These are phyloP conservation scores for Sphinx pinastri DNA, from an alignment of 2,888 invertebrate genomes.

Conservation along the genomic window DNA sequence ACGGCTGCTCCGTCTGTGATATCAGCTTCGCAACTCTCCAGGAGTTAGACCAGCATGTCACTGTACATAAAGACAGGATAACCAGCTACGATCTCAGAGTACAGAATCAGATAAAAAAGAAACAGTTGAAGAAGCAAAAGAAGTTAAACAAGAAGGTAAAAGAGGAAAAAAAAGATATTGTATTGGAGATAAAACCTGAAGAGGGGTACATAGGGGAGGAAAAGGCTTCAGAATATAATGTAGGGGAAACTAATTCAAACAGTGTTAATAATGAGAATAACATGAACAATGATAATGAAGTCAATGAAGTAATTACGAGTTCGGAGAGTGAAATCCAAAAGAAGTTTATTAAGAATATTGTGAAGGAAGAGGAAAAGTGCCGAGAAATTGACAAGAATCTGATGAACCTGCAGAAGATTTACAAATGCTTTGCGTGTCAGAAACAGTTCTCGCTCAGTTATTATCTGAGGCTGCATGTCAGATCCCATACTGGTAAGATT, in stretches of 20 bases:
- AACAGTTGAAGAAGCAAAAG: conserved; percentile 62
- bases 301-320: conserved; percentile 29
- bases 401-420: conserved; percentile 64
- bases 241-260: conserved; percentile 34
- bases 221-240: conserved; percentile 50
- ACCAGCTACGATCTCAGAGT: conserved; percentile 72
- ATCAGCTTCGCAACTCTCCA: conserved; percentile 57
- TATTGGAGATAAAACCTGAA: conserved; percentile 72
- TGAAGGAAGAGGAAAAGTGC: conserved; percentile 14
- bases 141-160: conserved; percentile 58
- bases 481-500: conserved; percentile 72
- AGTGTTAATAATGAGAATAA: conserved; percentile 24
- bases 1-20: conserved; percentile 72
- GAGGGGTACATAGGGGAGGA: conserved; percentile 74
- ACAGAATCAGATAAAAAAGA: conserved; percentile 63
- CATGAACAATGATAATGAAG: conserved; percentile 28
- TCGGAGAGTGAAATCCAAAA: conserved; percentile 28
- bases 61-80: conserved; percentile 66
- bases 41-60: conserved; percentile 68
- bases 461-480: conserved; percentile 72
- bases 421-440: conserved; percentile 74
- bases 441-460: conserved; percentile 75
- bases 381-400: neutral
- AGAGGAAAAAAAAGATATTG: conserved; percentile 48
- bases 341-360: conserved; percentile 10